phyloP scores from a whole-genome alignment of 2,888 invertebrate species.

The Drosophila kambysellisi region DNA sequence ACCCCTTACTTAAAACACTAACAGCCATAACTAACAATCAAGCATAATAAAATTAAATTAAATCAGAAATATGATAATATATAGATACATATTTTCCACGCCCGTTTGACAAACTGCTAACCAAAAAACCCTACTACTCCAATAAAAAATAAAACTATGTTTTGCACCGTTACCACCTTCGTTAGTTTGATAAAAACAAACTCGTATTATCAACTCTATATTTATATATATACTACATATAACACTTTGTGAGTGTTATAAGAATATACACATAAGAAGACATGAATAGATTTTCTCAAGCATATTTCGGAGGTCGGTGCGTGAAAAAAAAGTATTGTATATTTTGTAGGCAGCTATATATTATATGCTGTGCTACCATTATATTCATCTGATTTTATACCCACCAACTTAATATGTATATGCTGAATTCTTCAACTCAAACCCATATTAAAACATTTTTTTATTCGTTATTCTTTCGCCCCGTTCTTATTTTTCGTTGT shows the following conservation, averaged over 20 bases:
- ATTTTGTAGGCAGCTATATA: conserved; percentile 31
- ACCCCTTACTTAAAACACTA: conserved; percentile 28
- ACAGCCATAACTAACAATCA: conserved; percentile 28
- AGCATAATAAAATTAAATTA: conserved; percentile 1
- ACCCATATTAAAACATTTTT: conserved; percentile 24
- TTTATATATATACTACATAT: conserved; percentile 11
- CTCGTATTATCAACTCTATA: conserved; percentile 35
- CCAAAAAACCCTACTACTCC: conserved; percentile 39
- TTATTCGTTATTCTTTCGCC: conserved; percentile 41
- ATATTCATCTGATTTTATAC: conserved; percentile 50
- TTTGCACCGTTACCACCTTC: conserved; percentile 83
- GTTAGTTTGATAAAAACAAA: conserved; percentile 51
- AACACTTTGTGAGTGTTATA: conserved; percentile 45
- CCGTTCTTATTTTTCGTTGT: conserved; percentile 55
- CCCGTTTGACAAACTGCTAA: conserved; percentile 50
- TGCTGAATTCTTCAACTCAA: conserved; percentile 52
- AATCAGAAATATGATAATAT: conserved; percentile 2
- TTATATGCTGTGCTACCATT: conserved; percentile 29
- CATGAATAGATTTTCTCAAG: conserved; percentile 84
- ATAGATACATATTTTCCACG: conserved; percentile 21
- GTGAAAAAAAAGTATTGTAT: conserved; percentile 53
- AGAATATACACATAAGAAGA: conserved; percentile 55
- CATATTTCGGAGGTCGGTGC: conserved; percentile 85
- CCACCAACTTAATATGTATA: conserved; percentile 57
- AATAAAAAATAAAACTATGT: conserved; percentile 54